These are phyloP conservation scores for Clupea harengus DNA, from an alignment of 2,113 vertebrate genomes.

Conservation along the genomic window DNA sequence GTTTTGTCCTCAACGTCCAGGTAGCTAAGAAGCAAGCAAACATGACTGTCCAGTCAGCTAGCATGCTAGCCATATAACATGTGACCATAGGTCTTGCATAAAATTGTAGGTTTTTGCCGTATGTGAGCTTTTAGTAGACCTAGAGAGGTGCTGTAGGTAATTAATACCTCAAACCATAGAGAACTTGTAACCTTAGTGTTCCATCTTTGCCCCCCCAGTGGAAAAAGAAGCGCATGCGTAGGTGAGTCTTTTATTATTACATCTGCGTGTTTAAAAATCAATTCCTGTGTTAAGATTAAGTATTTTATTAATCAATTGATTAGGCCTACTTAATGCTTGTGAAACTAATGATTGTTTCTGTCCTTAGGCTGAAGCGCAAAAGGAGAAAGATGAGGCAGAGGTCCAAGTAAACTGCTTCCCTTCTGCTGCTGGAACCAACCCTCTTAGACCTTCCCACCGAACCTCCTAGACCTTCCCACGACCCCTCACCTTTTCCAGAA, in stretches of 20 bases:
- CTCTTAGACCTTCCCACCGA: constrained; percentile 24
- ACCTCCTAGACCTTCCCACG: constrained; percentile 7
- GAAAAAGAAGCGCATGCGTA: constrained; percentile 96
- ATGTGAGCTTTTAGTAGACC: not conserved
- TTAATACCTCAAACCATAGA: not conserved
- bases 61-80: not conserved
- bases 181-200: not conserved
- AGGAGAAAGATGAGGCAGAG: constrained; percentile 96
- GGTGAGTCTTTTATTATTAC: constrained; percentile 60
- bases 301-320: too few species aligned
- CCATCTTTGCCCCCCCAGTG: constrained; percentile 65
- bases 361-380: constrained; percentile 88
- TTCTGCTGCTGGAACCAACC: constrained; percentile 41
- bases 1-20: not conserved
- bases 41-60: not conserved
- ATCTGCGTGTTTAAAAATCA: not conserved
- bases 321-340: not conserved
- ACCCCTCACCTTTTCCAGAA: not conserved
- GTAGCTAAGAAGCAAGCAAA: not conserved
- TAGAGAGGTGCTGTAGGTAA: too few species aligned
- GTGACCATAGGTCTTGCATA: too few species aligned
- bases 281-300: not conserved
- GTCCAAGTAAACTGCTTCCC: constrained; percentile 78
- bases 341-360: not conserved
- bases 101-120: too few species aligned